These are phyloP conservation scores for Lepidochrysops patricia DNA, from an alignment of 2,888 invertebrate species.

Conservation along the genomic window DNA sequence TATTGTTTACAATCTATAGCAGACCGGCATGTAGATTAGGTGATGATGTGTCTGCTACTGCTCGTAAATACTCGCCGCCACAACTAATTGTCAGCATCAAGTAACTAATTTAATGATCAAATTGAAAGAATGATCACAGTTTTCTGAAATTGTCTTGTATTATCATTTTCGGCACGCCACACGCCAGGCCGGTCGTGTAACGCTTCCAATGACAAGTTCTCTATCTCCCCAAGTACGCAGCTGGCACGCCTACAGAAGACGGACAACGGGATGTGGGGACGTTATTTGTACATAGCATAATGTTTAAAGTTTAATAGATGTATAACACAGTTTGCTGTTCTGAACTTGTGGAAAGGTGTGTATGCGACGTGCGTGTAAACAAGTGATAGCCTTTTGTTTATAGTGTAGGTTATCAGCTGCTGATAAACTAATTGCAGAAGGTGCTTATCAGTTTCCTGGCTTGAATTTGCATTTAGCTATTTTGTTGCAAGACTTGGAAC, in stretches of 20 bases:
- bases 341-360: neutral
- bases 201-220: conserved; percentile 51
- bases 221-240: conserved; percentile 55
- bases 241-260: conserved; percentile 40
- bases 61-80: too few relatives aligned
- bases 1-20: too few relatives aligned
- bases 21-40: too few relatives aligned
- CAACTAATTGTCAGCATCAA: too few relatives aligned
- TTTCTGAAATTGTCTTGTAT: neutral
- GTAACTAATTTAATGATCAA: too few relatives aligned
- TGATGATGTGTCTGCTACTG: too few relatives aligned
- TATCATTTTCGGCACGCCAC: conserved; percentile 10
- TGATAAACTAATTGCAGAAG: conserved; percentile 20
- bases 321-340: neutral
- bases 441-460: conserved; percentile 14
- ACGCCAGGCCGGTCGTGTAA: conserved; percentile 19
- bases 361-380: neutral
- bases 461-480: neutral
- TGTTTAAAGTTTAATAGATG: too few relatives aligned
- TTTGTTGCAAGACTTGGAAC: neutral
- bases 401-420: conserved; percentile 15
- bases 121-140: neutral
- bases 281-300: neutral
- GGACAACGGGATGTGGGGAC: conserved; percentile 51
- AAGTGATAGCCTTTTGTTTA: conserved; percentile 21